These are phyloP conservation scores for Falco punctatus DNA, from an alignment of 2,113 vertebrate genomes.

Conservation along the genomic window DNA sequence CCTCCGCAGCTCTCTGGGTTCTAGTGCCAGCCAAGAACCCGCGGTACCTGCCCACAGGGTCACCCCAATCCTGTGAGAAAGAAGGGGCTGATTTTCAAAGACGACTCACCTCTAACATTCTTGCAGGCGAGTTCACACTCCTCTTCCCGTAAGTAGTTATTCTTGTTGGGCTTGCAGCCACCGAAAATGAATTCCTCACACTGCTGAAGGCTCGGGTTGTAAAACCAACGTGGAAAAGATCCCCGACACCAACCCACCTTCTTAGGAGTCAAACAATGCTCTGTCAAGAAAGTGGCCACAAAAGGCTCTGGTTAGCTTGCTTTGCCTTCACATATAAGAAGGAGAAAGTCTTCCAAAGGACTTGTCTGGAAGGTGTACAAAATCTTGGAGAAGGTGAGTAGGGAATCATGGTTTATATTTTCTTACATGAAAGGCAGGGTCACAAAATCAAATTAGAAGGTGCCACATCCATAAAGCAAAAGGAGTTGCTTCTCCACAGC, in stretches of 20 bases:
- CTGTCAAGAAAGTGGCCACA: constrained; percentile 64
- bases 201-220: constrained; percentile 76
- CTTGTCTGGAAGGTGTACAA: neutral
- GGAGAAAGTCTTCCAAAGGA: neutral
- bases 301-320: neutral
- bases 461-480: neutral
- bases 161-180: constrained; percentile 90
- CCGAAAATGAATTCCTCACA: constrained; percentile 88
- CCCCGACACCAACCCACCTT: constrained; percentile 91
- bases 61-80: neutral
- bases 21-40: neutral
- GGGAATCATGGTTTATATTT: neutral
- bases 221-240: constrained; percentile 91
- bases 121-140: constrained; percentile 87
- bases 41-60: neutral
- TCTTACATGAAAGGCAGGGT: neutral
- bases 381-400: neutral
- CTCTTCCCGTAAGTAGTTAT: constrained; percentile 86
- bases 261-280: constrained; percentile 86
- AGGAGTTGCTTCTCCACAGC: neutral
- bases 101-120: constrained; percentile 71
- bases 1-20: neutral
- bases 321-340: neutral
- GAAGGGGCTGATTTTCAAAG: neutral
- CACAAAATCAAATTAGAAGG: neutral